Conservation (phyloP, 2,113 vertebrate genomes). For the Bothrops jararaca region DNA sequence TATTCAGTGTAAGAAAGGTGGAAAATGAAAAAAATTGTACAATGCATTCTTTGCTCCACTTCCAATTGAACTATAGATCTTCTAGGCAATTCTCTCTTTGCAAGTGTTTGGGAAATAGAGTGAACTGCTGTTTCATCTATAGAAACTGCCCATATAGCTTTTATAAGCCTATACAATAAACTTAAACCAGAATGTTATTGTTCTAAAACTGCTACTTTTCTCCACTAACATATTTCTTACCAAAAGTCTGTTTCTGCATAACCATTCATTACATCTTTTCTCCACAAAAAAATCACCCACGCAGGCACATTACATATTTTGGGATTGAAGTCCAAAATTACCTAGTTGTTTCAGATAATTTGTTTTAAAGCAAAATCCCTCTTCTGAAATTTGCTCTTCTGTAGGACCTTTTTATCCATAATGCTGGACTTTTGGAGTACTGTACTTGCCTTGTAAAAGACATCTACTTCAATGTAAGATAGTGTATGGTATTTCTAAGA, state of each 20-base stretch:
- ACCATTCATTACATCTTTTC: not conserved
- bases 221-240: not conserved
- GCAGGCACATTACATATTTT: not conserved
- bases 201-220: not conserved
- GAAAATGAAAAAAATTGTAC: not conserved
- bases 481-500: not conserved
- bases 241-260: not conserved
- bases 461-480: not conserved
- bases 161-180: not conserved
- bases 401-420: not conserved
- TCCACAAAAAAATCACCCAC: not conserved
- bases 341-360: not conserved
- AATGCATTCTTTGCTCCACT: not conserved
- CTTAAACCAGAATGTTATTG: not conserved
- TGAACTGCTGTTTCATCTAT: not conserved
- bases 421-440: not conserved
- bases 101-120: not conserved
- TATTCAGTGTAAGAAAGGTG: not conserved
- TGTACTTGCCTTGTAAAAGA: not conserved
- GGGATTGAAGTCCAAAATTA: not conserved
- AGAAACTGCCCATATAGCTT: not conserved
- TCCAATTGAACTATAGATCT: not conserved
- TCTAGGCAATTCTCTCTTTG: not conserved
- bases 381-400: not conserved
- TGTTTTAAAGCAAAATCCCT: not conserved